Evolutionary conservation across 2,797 vertebrate species (phyloP).

Genomic region (Molossus molossus): DNA sequence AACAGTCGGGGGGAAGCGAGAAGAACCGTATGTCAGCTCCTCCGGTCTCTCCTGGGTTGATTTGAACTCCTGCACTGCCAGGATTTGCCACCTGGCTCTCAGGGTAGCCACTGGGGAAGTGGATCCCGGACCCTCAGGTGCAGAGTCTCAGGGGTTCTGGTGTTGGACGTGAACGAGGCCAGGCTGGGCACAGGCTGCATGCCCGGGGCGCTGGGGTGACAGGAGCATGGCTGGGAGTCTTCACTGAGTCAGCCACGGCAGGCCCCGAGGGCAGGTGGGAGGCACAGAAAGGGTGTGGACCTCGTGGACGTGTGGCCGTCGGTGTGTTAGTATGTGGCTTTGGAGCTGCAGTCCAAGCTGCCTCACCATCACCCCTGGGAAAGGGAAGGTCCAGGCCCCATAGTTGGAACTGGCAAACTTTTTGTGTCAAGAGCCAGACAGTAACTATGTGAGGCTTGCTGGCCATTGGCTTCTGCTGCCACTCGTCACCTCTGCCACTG

Average conservation of each 20-base stretch:
- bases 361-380: neutral
- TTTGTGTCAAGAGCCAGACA: neutral
- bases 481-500: neutral
- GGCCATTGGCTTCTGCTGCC: neutral
- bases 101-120: neutral
- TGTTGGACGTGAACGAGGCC: neutral
- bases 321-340: neutral
- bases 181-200: neutral
- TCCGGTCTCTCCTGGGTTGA: neutral
- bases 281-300: neutral
- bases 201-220: neutral
- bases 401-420: neutral
- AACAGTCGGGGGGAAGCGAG: neutral
- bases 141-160: neutral
- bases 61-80: neutral
- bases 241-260: neutral
- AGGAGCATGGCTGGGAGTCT: neutral
- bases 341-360: neutral
- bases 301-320: neutral
- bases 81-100: neutral
- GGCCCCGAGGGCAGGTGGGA: neutral
- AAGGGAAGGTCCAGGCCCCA: neutral
- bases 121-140: neutral
- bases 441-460: neutral
- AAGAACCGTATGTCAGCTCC: neutral